Conservation (phyloP, 92 coral and sea anemone genomes). For the Parazoanthus darwini region DNA sequence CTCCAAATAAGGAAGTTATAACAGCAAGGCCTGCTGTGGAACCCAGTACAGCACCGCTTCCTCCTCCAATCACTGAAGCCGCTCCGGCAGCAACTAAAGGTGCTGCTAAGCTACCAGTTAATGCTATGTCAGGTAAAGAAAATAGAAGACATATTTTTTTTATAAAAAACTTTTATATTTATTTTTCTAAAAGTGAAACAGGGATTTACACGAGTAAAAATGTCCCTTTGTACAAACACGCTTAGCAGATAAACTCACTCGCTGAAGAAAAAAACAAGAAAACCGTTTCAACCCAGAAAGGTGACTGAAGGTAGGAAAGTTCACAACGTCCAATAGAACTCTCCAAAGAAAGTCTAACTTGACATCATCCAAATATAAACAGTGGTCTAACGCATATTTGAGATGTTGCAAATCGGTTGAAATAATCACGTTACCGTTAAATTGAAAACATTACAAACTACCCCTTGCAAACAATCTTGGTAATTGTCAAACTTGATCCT, state of each 20-base stretch:
- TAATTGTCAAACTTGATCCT: no score
- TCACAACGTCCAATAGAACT: not conserved
- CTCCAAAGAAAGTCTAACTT: not conserved
- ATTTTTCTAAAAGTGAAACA: no score
- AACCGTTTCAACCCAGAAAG: not conserved
- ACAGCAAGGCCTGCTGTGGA: conserved; percentile 80
- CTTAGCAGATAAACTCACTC: not conserved
- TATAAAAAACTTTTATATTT: not conserved
- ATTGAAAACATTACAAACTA: no score
- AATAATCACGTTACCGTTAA: no score
- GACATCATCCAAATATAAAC: no score
- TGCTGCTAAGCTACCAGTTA: conserved; percentile 88
- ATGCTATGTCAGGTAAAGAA: conserved; percentile 26
- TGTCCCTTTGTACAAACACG: not conserved
- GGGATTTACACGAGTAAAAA: not conserved
- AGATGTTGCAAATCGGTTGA: no score
- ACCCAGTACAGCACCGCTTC: conserved; percentile 73
- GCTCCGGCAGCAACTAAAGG: conserved; percentile 85
- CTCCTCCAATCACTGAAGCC: conserved; percentile 77
- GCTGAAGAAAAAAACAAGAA: no score
- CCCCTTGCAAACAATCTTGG: no score
- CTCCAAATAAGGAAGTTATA: conserved; percentile 89
- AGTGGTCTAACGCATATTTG: no score
- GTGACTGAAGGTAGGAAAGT: not conserved
- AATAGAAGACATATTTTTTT: no score